A percentile compares a stretch with the other conserved stretches of the same genome.
phyloP scores from a whole-genome alignment of 35 echinoderm and acorn worm genomes.

The Eucidaris tribuloides region DNA sequence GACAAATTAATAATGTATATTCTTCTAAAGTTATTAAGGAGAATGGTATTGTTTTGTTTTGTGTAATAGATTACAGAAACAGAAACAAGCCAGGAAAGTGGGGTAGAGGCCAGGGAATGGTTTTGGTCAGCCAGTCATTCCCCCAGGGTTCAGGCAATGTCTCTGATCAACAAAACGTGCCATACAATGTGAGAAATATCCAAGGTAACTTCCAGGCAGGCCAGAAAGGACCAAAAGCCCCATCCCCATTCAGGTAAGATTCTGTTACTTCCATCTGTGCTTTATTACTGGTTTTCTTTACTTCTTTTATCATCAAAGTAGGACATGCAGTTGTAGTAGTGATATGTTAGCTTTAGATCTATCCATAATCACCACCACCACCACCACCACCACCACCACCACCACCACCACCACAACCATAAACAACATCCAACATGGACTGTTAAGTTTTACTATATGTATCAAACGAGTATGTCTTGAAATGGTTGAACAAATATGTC shows the following conservation, averaged over 20 bases:
- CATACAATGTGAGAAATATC: background rate
- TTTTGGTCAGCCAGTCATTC: background rate
- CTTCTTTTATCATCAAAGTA: background rate
- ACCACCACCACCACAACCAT: background rate
- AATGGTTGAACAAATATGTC: background rate
- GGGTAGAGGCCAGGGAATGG: constrained; percentile 6
- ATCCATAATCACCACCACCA: background rate
- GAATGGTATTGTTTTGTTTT: no score
- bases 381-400: background rate
- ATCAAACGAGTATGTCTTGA: no score
- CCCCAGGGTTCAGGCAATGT: background rate
- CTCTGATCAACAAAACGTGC: background rate
- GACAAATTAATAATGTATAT: no score
- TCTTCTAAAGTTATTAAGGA: no score
- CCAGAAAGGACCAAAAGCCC: background rate
- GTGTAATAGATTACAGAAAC: constrained; percentile 13
- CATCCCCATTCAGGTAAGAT: background rate
- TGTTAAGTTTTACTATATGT: no score
- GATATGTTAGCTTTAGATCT: background rate
- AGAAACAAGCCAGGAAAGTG: constrained; percentile 22
- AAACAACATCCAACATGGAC: constrained; percentile 13
- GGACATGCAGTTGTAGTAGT: background rate
- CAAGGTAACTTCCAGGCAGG: background rate
- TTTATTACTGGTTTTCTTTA: background rate
- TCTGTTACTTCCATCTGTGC: background rate